A percentile compares a stretch with the other conserved stretches of the same genome.
Conservation (phyloP, 2,113 vertebrate genomes). For the Chlorodrepanis virens region DNA sequence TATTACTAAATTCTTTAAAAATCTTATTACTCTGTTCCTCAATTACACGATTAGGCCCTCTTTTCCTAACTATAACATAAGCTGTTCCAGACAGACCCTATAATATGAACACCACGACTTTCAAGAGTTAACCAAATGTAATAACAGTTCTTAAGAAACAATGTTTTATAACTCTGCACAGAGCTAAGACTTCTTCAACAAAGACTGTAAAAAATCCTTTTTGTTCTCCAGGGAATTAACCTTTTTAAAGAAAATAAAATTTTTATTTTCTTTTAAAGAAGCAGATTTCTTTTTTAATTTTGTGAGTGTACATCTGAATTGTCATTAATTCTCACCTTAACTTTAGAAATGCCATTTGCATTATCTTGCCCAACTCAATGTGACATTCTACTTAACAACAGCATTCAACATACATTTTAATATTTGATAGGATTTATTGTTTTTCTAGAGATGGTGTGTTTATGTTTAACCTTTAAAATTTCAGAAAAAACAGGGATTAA, state of each 20-base stretch:
- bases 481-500: not conserved
- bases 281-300: not conserved
- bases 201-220: not conserved
- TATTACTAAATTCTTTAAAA: not conserved
- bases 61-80: not conserved
- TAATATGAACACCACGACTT: not conserved
- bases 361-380: not conserved
- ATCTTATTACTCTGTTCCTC: not conserved
- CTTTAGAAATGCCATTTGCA: not conserved
- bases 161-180: not conserved
- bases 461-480: not conserved
- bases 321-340: not conserved
- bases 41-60: fast-evolving
- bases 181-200: not conserved
- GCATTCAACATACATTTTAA: not conserved
- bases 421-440: not conserved
- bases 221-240: not conserved
- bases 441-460: not conserved
- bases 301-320: not conserved
- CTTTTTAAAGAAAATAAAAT: not conserved
- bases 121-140: not conserved
- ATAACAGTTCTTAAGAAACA: not conserved
- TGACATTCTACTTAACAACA: not conserved
- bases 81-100: not conserved
- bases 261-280: not conserved